phyloP scores from a whole-genome alignment of 2,797 vertebrate species.

The Phalanger gymnotis region DNA sequence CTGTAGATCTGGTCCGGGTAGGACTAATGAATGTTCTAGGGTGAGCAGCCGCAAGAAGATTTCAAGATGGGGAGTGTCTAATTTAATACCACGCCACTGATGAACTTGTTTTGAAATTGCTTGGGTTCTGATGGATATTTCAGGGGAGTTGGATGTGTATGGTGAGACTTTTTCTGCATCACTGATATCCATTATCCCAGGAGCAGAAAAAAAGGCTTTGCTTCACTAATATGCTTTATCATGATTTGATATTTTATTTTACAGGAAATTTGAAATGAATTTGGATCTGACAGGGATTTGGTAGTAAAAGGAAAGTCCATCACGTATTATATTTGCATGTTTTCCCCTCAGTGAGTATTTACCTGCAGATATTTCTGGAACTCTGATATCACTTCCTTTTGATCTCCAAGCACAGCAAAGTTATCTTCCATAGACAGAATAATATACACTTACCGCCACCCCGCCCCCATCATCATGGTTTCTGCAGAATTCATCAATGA shows the following conservation, averaged over 20 bases:
- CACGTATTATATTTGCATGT: conserved; percentile 69
- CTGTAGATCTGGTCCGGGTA: not conserved
- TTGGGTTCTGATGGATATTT: conserved; percentile 39
- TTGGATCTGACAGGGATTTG: conserved; percentile 61
- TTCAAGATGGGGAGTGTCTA: not conserved
- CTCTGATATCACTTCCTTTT: conserved; percentile 64
- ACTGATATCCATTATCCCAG: conserved; percentile 38
- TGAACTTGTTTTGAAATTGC: conserved; percentile 6
- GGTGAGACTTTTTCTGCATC: conserved; percentile 8
- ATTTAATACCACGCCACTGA: not conserved
- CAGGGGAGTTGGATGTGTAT: not conserved
- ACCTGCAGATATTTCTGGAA: conserved; percentile 56
- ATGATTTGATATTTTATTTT: conserved; percentile 59
- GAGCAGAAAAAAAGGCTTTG: conserved; percentile 7
- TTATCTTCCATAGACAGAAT: conserved; percentile 50
- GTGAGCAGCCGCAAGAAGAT: conserved; percentile 26
- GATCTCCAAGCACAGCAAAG: conserved; percentile 55
- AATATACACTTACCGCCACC: not conserved
- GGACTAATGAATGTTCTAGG: not conserved
- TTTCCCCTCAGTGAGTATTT: conserved; percentile 50
- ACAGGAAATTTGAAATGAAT: conserved; percentile 68
- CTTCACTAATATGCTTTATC: conserved; percentile 50
- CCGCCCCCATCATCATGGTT: conserved; percentile 37
- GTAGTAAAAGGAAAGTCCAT: conserved; percentile 68
- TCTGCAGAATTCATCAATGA: conserved; percentile 54